A percentile compares a stretch with the other conserved stretches of the same genome.
Conservation (phyloP, 2,797 vertebrate genomes). For the Dipus sagitta region DNA sequence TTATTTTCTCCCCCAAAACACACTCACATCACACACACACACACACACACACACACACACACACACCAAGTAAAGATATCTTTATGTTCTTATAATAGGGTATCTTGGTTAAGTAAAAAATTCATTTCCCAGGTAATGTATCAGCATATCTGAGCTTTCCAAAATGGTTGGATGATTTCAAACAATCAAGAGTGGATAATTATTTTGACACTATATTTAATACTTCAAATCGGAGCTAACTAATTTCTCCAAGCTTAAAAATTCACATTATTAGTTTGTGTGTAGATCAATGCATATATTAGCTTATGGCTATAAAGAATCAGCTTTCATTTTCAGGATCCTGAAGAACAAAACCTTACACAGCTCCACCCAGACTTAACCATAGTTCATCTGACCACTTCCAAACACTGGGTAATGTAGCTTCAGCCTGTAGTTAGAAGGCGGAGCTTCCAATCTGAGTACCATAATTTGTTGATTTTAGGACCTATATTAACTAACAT, state of each 20-base stretch:
- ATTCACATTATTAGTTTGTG: background rate
- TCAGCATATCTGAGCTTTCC: background rate
- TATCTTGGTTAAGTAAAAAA: background rate
- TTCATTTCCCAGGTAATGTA: background rate
- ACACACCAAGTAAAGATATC: background rate
- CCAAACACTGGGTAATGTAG: background rate
- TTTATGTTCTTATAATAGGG: background rate
- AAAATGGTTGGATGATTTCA: background rate
- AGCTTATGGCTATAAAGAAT: background rate
- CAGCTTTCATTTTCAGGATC: background rate
- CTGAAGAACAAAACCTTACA: background rate
- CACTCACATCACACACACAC: background rate
- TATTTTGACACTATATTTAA: background rate
- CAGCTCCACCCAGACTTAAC: background rate
- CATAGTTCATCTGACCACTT: background rate
- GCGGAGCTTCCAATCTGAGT: background rate
- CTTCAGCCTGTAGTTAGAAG: rapidly evolving
- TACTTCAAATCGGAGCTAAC: background rate
- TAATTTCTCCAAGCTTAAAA: background rate
- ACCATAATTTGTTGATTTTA: background rate
- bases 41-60: no score
- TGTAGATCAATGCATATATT: background rate
- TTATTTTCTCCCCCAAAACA: background rate
- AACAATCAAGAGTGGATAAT: background rate
- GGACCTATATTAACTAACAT: background rate